phyloP scores from a whole-genome alignment of 2,797 vertebrate species.

The Peromyscus nudipes region DNA sequence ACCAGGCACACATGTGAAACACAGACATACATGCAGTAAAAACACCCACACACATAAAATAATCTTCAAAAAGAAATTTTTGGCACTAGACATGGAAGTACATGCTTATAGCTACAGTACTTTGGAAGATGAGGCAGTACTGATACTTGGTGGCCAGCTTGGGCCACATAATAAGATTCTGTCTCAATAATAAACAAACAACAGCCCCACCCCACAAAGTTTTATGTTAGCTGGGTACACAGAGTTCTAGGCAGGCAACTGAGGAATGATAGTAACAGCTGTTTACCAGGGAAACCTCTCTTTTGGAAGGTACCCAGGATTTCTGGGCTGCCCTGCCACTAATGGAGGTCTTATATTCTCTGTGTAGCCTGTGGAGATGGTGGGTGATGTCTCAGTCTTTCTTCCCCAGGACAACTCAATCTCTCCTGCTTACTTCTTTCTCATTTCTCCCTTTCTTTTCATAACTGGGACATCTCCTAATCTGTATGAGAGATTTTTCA shows the following conservation, averaged over 20 bases:
- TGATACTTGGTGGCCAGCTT: neutral
- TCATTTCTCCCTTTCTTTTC: neutral
- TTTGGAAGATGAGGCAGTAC: neutral
- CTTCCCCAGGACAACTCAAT: neutral
- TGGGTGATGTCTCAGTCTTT: neutral
- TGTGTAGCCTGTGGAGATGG: neutral
- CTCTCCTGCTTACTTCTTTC: neutral
- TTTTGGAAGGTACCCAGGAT: neutral
- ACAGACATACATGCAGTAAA: neutral
- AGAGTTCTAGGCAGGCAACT: neutral
- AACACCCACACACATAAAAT: neutral
- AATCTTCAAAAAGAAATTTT: neutral
- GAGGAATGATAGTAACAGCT: neutral
- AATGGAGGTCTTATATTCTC: neutral
- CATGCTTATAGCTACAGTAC: neutral
- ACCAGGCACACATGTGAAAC: neutral
- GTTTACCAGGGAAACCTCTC: neutral
- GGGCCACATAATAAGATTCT: neutral
- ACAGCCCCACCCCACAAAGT: neutral
- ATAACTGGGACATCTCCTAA: neutral
- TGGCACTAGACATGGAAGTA: neutral
- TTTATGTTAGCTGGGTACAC: neutral
- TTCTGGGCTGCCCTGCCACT: neutral
- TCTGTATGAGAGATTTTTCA: conserved; percentile 14
- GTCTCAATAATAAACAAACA: neutral